phyloP scores from a whole-genome alignment of 2,888 invertebrate genomes.

The Leucoptera coffeella region DNA sequence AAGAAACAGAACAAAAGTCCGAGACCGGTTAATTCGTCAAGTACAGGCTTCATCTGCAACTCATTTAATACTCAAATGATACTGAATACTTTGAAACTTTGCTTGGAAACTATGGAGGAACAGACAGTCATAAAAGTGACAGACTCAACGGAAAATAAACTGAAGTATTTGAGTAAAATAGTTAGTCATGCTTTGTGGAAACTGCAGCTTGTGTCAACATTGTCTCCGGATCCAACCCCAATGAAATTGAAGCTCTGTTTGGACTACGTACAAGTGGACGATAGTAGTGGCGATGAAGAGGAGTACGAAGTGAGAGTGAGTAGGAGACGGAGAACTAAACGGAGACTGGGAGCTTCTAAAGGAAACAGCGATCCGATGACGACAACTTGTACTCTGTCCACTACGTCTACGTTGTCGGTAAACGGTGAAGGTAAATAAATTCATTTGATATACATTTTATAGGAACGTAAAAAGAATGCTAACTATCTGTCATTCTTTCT shows the following conservation, averaged over 20 bases:
- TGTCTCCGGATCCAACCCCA: slow-evolving; percentile 39
- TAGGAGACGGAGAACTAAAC: slow-evolving; percentile 30
- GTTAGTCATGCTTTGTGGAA: slow-evolving; percentile 68
- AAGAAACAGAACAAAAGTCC: slow-evolving; percentile 24
- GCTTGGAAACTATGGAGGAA: slow-evolving; percentile 41
- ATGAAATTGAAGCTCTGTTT: slow-evolving; percentile 31
- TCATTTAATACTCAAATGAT: slow-evolving; percentile 54
- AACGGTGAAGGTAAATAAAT: slow-evolving; percentile 32
- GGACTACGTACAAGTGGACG: slow-evolving; percentile 38
- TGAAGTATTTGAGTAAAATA: slow-evolving; percentile 32
- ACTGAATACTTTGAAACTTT: slow-evolving; percentile 49
- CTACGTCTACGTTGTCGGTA: slow-evolving; percentile 28
- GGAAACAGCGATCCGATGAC: slow-evolving; percentile 28
- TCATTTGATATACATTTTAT: too few relatives aligned
- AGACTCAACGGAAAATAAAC: slow-evolving; percentile 18
- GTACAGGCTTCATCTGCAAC: slow-evolving; percentile 52
- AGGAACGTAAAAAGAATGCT: too few relatives aligned
- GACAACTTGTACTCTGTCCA: too few relatives aligned
- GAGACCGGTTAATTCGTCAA: slow-evolving; percentile 16
- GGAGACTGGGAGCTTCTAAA: slow-evolving; percentile 25
- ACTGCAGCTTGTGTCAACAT: slow-evolving; percentile 59
- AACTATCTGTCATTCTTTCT: too few relatives aligned
- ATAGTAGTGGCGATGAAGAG: slow-evolving; percentile 42
- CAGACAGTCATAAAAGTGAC: slow-evolving; percentile 15
- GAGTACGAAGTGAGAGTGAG: slow-evolving; percentile 21